Evolutionary conservation across 2,888 invertebrate species (phyloP), one percentile per base, ranked within the genome.

Genomic region (Orthonychiurus folsomi): DNA sequence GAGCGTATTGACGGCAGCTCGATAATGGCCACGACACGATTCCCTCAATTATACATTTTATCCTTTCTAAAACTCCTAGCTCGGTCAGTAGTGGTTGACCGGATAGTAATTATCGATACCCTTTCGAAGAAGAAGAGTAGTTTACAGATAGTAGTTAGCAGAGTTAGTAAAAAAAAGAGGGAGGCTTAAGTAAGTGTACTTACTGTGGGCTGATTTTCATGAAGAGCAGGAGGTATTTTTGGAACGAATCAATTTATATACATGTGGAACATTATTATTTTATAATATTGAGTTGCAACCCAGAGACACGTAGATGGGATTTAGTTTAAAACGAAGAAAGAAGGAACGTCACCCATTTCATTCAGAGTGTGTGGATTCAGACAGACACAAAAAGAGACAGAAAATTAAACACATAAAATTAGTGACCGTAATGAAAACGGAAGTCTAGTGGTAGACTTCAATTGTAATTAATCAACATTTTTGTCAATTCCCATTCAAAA

Each of bases 371-470:
- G n/a, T 5, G 50, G 55, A 62, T 62, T 59, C 62, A 64, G 62
- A 65, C 62, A 63, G 65, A 63, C 65, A 65, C 65, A 65, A 65
- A 64, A 65, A 60, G 50, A 65, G 58, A 63, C 52, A 65, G 50
- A 56, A 65, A 62, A 37, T 47, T 50, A 21, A 26, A 23, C 28
- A 61, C 55, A 25, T 50, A 37, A 37, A 37, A 37, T 37, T 37
- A 37, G 37, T 37, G 37, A 15, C 15, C n/a, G n/a, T n/a, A n/a
- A n/a, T n/a, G n/a, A n/a, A n/a, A n/a, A n/a, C n/a, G n/a, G n/a
- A n/a, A n/a, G n/a, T n/a, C n/a, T n/a, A n/a, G n/a, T n/a, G n/a
- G 37, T 9, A 37, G 37, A 37, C 37, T 37, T 37, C 37, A 37
- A 37, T 37, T 15, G 15, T 37, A 37, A 37, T 9, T 37, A 9